These are phyloP conservation scores for Drosophila eugracilis DNA, from an alignment of 1,140 invertebrate species.

Conservation along the genomic window DNA sequence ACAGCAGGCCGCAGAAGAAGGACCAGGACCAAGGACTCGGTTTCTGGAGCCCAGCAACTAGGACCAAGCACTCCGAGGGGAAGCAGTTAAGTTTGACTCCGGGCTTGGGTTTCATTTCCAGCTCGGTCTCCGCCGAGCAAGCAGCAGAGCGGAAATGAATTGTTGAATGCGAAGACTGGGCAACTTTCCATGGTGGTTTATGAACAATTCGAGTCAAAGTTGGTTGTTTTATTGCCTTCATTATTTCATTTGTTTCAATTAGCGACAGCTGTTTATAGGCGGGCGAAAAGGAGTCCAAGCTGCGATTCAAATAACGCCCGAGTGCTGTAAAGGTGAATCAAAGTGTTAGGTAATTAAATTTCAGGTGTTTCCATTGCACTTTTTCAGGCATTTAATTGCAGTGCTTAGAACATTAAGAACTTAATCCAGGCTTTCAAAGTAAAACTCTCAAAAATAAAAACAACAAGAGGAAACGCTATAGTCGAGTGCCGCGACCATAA, in stretches of 20 bases:
- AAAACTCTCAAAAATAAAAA: too few relatives aligned
- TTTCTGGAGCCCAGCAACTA: background rate
- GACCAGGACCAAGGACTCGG: background rate
- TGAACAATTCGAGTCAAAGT: constrained; percentile 47
- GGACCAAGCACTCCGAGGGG: constrained; percentile 16
- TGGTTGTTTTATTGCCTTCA: constrained; percentile 55
- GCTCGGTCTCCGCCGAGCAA: constrained; percentile 3
- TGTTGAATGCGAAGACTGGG: constrained; percentile 36
- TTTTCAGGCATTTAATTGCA: background rate
- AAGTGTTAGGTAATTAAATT: constrained; percentile 32
- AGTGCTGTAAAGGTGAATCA: constrained; percentile 27
- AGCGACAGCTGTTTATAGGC: constrained; percentile 45
- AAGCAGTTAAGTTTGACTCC: constrained; percentile 34
- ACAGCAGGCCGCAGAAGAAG: constrained; percentile 43
- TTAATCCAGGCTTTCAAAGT: background rate
- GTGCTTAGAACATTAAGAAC: background rate
- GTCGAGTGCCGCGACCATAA: too few relatives aligned
- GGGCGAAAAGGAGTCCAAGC: constrained; percentile 7
- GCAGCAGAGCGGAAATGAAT: constrained; percentile 61
- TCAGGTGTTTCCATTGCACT: background rate
- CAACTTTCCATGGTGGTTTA: constrained; percentile 46
- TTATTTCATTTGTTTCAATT: constrained; percentile 60
- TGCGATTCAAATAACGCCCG: constrained; percentile 14
- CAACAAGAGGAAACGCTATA: too few relatives aligned
- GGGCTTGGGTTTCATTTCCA: constrained; percentile 6